A percentile compares a stretch with the other conserved stretches of the same genome.
These are phyloP conservation scores for Crotalus horridus DNA, from an alignment of 2,113 vertebrate genomes.

Conservation along the genomic window DNA sequence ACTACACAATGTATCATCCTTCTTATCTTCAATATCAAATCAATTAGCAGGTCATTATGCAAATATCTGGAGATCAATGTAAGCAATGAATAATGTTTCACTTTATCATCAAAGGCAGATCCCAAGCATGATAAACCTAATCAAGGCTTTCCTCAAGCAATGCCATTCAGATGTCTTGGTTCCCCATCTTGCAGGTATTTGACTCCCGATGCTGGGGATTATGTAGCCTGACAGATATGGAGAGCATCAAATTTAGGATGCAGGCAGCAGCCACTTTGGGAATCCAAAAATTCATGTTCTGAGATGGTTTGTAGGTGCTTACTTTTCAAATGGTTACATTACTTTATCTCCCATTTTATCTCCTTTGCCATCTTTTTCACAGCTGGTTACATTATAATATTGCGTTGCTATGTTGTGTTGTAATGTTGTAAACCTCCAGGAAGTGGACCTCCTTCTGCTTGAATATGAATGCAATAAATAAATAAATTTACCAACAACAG, in stretches of 20 bases:
- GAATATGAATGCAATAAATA: background rate
- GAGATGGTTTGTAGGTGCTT: too few species aligned
- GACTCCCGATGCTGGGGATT: background rate
- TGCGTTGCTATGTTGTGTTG: background rate
- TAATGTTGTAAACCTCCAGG: background rate
- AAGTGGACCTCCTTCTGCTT: background rate
- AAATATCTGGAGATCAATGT: background rate
- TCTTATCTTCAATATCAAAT: background rate
- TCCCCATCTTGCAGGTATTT: background rate
- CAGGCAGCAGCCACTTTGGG: background rate
- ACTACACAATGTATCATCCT: background rate
- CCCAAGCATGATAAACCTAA: background rate
- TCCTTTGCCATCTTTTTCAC: background rate
- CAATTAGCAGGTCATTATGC: background rate
- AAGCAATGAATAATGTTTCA: background rate
- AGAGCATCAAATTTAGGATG: background rate
- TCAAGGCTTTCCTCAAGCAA: background rate
- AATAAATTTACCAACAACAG: background rate
- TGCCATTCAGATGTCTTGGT: background rate
- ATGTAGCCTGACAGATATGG: background rate
- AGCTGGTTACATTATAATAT: background rate
- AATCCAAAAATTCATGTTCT: background rate
- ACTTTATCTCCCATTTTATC: background rate
- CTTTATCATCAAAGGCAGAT: background rate
- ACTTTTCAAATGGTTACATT: background rate